Evolutionary conservation across 2,888 invertebrate species (phyloP), one percentile per base, ranked within the genome.

Genomic region (Troides helena): DNA sequence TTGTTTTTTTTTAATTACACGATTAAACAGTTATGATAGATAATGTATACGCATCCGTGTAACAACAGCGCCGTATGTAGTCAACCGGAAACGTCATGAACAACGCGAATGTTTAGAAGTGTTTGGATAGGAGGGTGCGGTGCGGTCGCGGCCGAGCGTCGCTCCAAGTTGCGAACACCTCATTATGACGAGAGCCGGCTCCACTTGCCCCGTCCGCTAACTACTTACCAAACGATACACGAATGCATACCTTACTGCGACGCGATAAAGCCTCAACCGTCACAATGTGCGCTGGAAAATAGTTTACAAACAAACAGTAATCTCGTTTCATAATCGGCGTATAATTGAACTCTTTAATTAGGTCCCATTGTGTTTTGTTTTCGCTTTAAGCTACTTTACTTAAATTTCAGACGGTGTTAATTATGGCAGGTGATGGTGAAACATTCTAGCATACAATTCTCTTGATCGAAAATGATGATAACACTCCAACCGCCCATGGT

Each of bases 71-170:
- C 50, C 7, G 53, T n/a, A 53, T 53, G n/a, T 14, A 53, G 53
- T 65, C 65, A 64, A 39, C 60, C 43, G 62, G 53, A 60, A 64
- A 50, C 56, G 65, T 65, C 39, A 61, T 39, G 59, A 57, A 46
- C 57, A 61, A 39, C 36, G 18, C 30, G 53, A 56, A 60, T 65
- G 69, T 64, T 65, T 43, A 65, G 65, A 61, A 69, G 69, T 69
- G 69, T 69, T 69, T 69, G 53, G 65, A 65, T 56, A 68, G 53
- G n/a, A 69, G 60, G 59, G 60, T 65, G 69, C 65, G 69, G 59
- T 60, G 53, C 60, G 59, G 60, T 36, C 69, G 30, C 30, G 30
- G 30, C 30, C 30, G 30, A 30, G 30, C 30, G 30, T 4, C 30
- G 61, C 36, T 30, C n/a, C 39, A 39, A 53, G 43, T 62, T 62